phyloP scores from a whole-genome alignment of 2,113 vertebrate genomes.

The Mesoclemmys tuberculata region DNA sequence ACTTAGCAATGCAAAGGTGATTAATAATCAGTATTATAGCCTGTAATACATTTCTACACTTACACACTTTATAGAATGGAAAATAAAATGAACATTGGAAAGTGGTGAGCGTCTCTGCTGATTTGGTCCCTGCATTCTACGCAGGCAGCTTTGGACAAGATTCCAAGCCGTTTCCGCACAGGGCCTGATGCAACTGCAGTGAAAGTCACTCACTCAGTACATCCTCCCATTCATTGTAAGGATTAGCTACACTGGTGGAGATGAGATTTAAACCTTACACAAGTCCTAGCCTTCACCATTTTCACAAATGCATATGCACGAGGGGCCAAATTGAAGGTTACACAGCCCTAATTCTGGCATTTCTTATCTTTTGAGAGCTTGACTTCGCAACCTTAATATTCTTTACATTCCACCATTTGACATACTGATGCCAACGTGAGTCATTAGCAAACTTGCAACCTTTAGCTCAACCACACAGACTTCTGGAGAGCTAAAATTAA shows the following conservation, averaged over 20 bases:
- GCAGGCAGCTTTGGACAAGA: background rate
- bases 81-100: constrained; percentile 46
- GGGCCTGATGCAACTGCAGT: background rate
- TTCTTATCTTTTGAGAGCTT: background rate
- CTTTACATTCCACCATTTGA: background rate
- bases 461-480: background rate
- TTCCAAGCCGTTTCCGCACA: no score
- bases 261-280: background rate
- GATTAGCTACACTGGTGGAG: background rate
- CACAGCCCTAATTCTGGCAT: background rate
- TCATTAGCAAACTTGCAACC: background rate
- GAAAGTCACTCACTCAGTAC: no score
- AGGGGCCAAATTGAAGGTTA: background rate
- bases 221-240: no score
- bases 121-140: background rate
- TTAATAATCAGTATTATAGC: constrained; percentile 9
- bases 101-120: background rate
- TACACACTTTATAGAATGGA: background rate
- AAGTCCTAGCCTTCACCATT: background rate
- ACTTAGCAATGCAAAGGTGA: background rate
- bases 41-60: constrained; percentile 48
- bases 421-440: background rate
- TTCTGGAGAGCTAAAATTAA: background rate
- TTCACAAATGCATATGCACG: background rate
- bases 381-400: background rate